Evolutionary conservation across 2,888 invertebrate genomes (phyloP).

Genomic region (Mylabris sibirica): DNA sequence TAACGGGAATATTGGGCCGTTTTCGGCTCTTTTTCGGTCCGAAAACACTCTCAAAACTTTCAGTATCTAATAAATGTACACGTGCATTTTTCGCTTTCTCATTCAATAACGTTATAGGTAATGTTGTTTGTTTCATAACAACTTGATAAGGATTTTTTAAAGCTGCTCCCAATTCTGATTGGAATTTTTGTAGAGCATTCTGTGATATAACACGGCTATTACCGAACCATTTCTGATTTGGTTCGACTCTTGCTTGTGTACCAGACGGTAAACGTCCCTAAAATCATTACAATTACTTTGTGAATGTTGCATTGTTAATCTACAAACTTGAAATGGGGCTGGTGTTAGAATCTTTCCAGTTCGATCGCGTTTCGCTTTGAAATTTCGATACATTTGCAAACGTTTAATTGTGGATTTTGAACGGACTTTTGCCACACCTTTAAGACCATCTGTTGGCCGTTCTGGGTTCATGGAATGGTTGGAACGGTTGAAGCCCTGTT

Average conservation of each 20-base stretch:
- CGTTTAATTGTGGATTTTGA: constrained; percentile 95
- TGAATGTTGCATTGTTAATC: neutral
- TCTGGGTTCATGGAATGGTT: constrained; percentile 97
- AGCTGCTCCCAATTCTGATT: constrained; percentile 94
- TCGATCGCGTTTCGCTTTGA: constrained; percentile 91
- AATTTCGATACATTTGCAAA: constrained; percentile 97
- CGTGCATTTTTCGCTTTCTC: constrained; percentile 89
- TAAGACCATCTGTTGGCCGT: constrained; percentile 76
- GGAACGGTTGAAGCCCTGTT: constrained; percentile 84
- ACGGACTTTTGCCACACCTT: constrained; percentile 84
- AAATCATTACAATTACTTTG: constrained; percentile 18
- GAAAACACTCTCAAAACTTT: constrained; percentile 93
- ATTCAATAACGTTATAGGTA: constrained; percentile 93
- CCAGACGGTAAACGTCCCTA: constrained; percentile 84
- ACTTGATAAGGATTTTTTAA: constrained; percentile 97
- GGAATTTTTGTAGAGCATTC: constrained; percentile 85
- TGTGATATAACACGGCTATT: constrained; percentile 98
- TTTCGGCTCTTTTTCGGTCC: constrained; percentile 94
- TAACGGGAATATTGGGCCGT: constrained; percentile 79
- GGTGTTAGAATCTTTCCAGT: constrained; percentile 90
- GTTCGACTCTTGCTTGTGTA: constrained; percentile 92
- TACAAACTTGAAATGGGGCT: constrained; percentile 87
- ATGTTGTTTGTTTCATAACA: constrained; percentile 93
- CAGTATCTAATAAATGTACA: constrained; percentile 95
- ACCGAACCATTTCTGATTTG: constrained; percentile 98